A percentile compares a stretch with the other conserved stretches of the same genome.
These are phyloP conservation scores for Bergia sp. DNA, from an alignment of 92 coral and sea anemone species.

Conservation along the genomic window DNA sequence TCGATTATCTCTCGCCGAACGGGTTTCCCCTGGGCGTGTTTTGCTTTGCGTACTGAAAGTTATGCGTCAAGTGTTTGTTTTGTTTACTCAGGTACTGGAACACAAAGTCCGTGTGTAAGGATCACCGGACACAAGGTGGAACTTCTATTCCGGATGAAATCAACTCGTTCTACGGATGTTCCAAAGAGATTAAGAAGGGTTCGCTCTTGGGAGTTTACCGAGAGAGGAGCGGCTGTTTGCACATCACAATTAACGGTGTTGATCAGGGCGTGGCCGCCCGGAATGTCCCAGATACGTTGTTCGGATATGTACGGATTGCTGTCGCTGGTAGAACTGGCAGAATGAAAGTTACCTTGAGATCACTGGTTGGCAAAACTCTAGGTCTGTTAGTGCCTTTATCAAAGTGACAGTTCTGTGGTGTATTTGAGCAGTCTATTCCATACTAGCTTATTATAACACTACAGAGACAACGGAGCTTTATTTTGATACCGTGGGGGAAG, in stretches of 20 bases:
- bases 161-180: slow-evolving; percentile 23
- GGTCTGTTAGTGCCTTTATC: not conserved
- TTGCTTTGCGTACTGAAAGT: no score
- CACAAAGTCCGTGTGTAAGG: slow-evolving; percentile 26
- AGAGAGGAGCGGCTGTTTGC: slow-evolving; percentile 8
- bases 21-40: no score
- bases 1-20: not conserved
- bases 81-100: slow-evolving; percentile 25
- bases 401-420: no score
- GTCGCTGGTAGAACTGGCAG: slow-evolving; percentile 21
- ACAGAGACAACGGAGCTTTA: no score
- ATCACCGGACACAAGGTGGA: slow-evolving; percentile 8
- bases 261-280: slow-evolving; percentile 32
- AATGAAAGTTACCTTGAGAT: slow-evolving; percentile 15
- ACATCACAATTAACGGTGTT: slow-evolving; percentile 11
- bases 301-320: slow-evolving; percentile 31
- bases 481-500: no score
- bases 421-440: no score
- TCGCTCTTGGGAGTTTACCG: slow-evolving; percentile 38
- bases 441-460: not conserved
- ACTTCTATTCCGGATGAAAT: slow-evolving; percentile 30
- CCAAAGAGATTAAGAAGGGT: slow-evolving; percentile 35
- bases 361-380: slow-evolving; percentile 9
- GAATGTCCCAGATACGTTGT: slow-evolving; percentile 4
- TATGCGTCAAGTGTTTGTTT: not conserved